Evolutionary conservation across 2,113 vertebrate species (phyloP).

Genomic region (Stigmatopora argus): DNA sequence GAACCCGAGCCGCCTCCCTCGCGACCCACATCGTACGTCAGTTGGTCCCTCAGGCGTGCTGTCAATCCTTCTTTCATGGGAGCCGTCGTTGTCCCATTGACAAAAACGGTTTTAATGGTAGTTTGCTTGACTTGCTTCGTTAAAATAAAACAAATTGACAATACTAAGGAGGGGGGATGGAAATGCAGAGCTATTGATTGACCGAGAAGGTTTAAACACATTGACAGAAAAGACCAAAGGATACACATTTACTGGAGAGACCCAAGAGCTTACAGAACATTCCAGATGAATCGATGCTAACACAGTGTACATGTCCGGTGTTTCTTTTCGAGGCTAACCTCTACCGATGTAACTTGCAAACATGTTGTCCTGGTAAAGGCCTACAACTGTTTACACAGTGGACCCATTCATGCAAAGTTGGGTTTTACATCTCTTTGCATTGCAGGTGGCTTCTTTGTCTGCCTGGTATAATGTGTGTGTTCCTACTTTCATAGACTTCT

Average conservation of each 20-base stretch:
- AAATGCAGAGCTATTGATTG: conserved; percentile 8
- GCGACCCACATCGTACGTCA: conserved; percentile 4
- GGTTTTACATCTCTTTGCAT: conserved; percentile 31
- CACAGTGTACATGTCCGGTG: neutral
- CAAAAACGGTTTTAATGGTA: conserved; percentile 20
- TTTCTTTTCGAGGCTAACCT: conserved; percentile 24
- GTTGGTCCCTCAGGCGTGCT: neutral
- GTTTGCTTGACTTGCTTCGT: neutral
- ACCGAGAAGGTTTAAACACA: conserved; percentile 18
- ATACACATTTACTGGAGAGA: neutral
- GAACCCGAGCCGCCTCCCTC: conserved; percentile 9
- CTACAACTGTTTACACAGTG: conserved; percentile 36
- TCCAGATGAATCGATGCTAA: neutral
- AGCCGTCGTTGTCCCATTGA: conserved; percentile 31
- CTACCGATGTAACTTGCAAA: conserved; percentile 44
- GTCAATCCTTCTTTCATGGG: conserved; percentile 17
- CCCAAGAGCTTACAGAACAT: neutral
- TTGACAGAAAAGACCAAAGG: neutral
- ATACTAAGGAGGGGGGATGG: neutral
- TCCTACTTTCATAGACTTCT: no score
- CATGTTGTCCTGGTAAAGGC: conserved; percentile 54
- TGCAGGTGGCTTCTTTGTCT: conserved; percentile 33
- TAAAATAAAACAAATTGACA: conserved; percentile 25
- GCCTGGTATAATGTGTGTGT: no score
- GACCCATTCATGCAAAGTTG: conserved; percentile 47